Evolutionary conservation across 2,797 vertebrate species (phyloP), one percentile per base, ranked within the genome.

Genomic region (Galaxias olidus): DNA sequence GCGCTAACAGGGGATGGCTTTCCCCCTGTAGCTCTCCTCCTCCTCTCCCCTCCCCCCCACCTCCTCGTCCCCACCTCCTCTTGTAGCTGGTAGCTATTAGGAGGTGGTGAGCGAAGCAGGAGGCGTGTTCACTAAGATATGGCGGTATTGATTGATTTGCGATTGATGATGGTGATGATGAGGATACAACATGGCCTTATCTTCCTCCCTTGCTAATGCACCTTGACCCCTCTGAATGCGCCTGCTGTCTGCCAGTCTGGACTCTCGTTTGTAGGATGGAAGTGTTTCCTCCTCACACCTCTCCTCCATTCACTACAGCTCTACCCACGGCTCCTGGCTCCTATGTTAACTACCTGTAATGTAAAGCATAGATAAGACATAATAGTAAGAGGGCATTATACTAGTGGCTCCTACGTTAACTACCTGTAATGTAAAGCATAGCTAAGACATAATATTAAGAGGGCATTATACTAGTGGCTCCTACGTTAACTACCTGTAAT

Each of bases 121-220:
- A 57, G 50, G 57, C 66, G 56, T 72, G 15, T 41, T 68, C 9
- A 30, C 52, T 63, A 57, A 4, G 47, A 13, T 30, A 9, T 57
- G 50, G 45, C n/a, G 62, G 69, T 43, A 8, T 11, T 14, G 4
- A 12, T 59, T 56, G 9, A 20, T 30, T 65, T 44, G 50, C 12
- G 58, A 7, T 53, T 56, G 17, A 44, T 48, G 68, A 63, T 59
- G 42, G 30, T 76, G 66, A 75, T 50, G 47, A 17, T 42, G 53
- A 68, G 75, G 82, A 88, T 84, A 89, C 83, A 81, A 89, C 87
- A 88, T 88, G 87, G 86, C 88, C 86, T 84, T 62, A 82, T 74
- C 63, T 77, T 69, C 65, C 61, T 76, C 80, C 82, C 73, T 68
- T 81, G 83, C 69, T 68, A 73, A 59, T 55, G 59, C 59, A 73